Evolutionary conservation across 1,140 invertebrate genomes (phyloP).

Genomic region (Orussus abietinus): DNA sequence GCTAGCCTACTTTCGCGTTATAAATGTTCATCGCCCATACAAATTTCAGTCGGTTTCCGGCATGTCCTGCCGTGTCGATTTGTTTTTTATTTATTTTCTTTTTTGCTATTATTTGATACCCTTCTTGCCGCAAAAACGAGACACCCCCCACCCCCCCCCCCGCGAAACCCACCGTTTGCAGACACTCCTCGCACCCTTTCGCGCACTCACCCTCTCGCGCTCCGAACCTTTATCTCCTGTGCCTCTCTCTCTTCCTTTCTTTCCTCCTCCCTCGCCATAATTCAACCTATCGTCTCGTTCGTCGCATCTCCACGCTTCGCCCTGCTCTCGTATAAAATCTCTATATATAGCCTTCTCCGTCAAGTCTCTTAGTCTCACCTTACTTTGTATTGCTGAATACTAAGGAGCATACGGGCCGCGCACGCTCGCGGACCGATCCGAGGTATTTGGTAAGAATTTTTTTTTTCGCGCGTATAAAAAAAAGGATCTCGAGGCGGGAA

Average conservation of each 20-base stretch:
- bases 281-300: slow-evolving; percentile 1
- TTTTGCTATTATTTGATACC: slow-evolving; percentile 26
- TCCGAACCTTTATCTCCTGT: too few species aligned
- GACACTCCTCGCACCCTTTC: slow-evolving; percentile 12
- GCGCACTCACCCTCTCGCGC: slow-evolving; percentile 11
- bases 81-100: slow-evolving; percentile 15
- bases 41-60: slow-evolving; percentile 21
- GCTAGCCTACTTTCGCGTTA: slow-evolving; percentile 14
- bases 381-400: slow-evolving; percentile 21
- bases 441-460: too few species aligned
- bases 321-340: slow-evolving; percentile 22
- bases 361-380: slow-evolving; percentile 30
- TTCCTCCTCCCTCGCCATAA: slow-evolving; percentile 12
- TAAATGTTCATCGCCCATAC: slow-evolving; percentile 20
- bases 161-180: too few species aligned
- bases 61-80: slow-evolving; percentile 9
- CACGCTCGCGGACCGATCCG: too few species aligned
- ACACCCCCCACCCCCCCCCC: too few species aligned
- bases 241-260: slow-evolving; percentile 13
- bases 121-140: slow-evolving; percentile 32
- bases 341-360: slow-evolving; percentile 27
- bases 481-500: too few species aligned
- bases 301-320: neutral
- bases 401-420: slow-evolving; percentile 9
- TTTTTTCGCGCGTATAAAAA: slow-evolving; percentile 9